phyloP scores from a whole-genome alignment of 2,113 vertebrate genomes.

The Lophura nycthemera region DNA sequence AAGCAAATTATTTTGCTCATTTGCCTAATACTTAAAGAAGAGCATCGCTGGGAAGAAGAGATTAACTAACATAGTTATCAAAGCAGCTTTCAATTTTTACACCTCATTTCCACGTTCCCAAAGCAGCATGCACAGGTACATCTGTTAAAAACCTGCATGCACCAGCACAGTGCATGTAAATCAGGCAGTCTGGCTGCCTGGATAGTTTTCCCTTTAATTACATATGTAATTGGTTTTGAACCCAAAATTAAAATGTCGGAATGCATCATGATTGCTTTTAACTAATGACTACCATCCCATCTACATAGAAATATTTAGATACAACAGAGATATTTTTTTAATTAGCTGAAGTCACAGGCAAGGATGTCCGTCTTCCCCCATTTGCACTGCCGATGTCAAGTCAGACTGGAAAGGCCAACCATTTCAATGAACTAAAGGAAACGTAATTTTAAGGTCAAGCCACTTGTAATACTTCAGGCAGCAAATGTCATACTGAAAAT shows the following conservation, averaged over 20 bases:
- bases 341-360: slow-evolving; percentile 42
- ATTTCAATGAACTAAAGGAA: slow-evolving; percentile 61
- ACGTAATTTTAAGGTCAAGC: slow-evolving; percentile 64
- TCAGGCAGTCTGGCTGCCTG: background rate
- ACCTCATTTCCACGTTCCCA: background rate
- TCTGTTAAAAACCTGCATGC: background rate
- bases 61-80: background rate
- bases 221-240: slow-evolving; percentile 36
- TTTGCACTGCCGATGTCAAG: slow-evolving; percentile 31
- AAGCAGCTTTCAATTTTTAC: background rate
- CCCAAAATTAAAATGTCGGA: slow-evolving; percentile 40
- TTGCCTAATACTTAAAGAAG: background rate
- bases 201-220: slow-evolving; percentile 20
- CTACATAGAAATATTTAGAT: slow-evolving; percentile 59
- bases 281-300: slow-evolving; percentile 22
- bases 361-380: slow-evolving; percentile 26
- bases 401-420: slow-evolving; percentile 56
- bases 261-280: slow-evolving; percentile 28
- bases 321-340: slow-evolving; percentile 33
- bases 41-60: background rate
- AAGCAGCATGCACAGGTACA: background rate
- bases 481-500: slow-evolving; percentile 64
- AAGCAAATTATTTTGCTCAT: background rate
- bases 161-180: background rate
- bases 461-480: slow-evolving; percentile 69